Evolutionary conservation across 2,888 invertebrate species (phyloP).

Genomic region (Dendrolimus pini): DNA sequence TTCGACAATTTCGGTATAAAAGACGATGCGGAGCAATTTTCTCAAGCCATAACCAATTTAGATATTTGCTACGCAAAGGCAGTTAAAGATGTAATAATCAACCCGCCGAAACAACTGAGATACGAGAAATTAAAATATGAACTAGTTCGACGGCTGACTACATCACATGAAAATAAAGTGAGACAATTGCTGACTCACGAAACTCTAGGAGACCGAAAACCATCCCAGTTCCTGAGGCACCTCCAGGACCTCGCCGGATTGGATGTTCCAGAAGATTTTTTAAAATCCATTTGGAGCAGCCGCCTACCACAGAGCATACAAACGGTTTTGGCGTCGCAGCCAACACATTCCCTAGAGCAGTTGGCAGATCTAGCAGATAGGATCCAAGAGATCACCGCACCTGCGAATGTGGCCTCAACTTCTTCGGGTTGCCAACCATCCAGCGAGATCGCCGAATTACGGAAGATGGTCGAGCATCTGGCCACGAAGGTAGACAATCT

Average conservation of each 20-base stretch:
- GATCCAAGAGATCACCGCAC: slow-evolving; percentile 8
- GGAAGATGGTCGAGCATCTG: slow-evolving; percentile 1
- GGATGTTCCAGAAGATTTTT: slow-evolving; percentile 9
- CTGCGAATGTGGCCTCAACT: slow-evolving; percentile 1
- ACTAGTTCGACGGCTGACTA: background rate
- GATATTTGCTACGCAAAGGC: too few species aligned
- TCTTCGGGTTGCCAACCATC: background rate
- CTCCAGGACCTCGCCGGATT: slow-evolving; percentile 12
- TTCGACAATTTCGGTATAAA: too few species aligned
- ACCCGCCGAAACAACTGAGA: too few species aligned
- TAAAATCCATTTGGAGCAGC: slow-evolving; percentile 8
- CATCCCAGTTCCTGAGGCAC: slow-evolving; percentile 14
- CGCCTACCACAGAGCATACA: slow-evolving; percentile 5
- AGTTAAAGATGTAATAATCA: too few species aligned
- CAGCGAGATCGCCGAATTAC: background rate
- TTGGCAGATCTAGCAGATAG: slow-evolving; percentile 11
- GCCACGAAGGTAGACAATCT: slow-evolving; percentile 5
- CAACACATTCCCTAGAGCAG: slow-evolving; percentile 4
- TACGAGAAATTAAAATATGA: background rate
- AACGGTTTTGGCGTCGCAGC: slow-evolving; percentile 10
- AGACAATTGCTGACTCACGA: slow-evolving; percentile 13
- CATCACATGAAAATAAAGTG: slow-evolving; percentile 7
- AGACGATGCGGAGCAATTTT: too few species aligned
- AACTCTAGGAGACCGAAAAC: slow-evolving; percentile 15
- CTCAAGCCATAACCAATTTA: too few species aligned